Evolutionary conservation across 2,113 vertebrate genomes (phyloP).

Genomic region (Sinocyclocheilus grahami): DNA sequence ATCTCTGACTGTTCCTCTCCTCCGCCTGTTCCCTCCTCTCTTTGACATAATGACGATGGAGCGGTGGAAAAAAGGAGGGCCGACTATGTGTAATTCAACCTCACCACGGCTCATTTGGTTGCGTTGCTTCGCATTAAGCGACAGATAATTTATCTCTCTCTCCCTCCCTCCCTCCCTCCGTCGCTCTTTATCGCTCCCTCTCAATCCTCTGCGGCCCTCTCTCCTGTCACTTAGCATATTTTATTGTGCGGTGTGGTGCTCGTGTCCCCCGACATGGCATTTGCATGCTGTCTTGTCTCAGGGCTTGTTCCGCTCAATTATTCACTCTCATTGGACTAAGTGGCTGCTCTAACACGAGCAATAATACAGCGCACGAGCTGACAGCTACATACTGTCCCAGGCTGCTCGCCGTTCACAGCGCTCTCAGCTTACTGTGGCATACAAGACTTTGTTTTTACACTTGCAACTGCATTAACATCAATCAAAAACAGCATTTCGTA

Average conservation of each 20-base stretch:
- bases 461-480: neutral
- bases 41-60: constrained; percentile 78
- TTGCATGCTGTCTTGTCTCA: constrained; percentile 71
- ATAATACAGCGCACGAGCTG: constrained; percentile 68
- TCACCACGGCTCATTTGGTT: constrained; percentile 81
- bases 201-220: constrained; percentile 66
- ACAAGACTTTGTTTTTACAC: neutral
- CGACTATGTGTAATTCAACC: constrained; percentile 80
- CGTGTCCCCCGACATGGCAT: constrained; percentile 70
- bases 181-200: constrained; percentile 69
- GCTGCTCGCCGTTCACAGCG: constrained; percentile 19
- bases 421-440: neutral
- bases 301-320: constrained; percentile 81
- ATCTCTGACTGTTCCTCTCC: constrained; percentile 45
- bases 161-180: constrained; percentile 57
- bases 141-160: constrained; percentile 80
- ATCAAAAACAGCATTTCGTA: neutral
- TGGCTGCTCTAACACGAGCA: constrained; percentile 76
- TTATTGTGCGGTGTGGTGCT: constrained; percentile 75
- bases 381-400: constrained; percentile 66
- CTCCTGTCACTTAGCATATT: constrained; percentile 83
- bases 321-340: constrained; percentile 81
- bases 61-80: constrained; percentile 70
- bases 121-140: constrained; percentile 78
- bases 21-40: constrained; percentile 34